phyloP scores from a whole-genome alignment of 2,113 vertebrate genomes.

The Piprites chloris region DNA sequence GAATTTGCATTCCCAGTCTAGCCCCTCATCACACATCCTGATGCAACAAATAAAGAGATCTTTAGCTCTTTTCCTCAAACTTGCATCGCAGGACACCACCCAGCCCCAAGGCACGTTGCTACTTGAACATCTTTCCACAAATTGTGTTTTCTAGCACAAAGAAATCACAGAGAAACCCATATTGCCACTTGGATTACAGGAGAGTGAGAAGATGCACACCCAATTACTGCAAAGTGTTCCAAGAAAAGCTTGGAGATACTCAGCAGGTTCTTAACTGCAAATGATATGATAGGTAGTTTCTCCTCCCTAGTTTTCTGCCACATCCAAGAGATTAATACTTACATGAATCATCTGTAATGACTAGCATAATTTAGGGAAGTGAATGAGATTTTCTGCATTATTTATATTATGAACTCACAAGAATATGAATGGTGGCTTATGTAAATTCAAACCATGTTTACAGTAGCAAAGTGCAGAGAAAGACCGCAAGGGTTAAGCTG shows the following conservation, averaged over 20 bases:
- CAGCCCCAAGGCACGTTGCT: constrained; percentile 27
- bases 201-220: constrained; percentile 62
- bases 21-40: neutral
- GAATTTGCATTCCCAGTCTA: neutral
- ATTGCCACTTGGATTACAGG: constrained; percentile 67
- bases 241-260: constrained; percentile 67
- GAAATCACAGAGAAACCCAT: constrained; percentile 61
- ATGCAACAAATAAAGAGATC: neutral
- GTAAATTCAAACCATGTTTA: constrained; percentile 71
- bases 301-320: constrained; percentile 74
- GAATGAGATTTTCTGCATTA: constrained; percentile 78
- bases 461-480: constrained; percentile 57
- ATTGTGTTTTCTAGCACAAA: constrained; percentile 53
- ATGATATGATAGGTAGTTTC: constrained; percentile 74
- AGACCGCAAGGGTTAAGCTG: constrained; percentile 62
- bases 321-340: constrained; percentile 77
- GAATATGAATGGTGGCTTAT: constrained; percentile 72
- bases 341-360: constrained; percentile 80
- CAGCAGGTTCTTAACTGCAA: constrained; percentile 77
- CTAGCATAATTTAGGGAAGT: constrained; percentile 75
- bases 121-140: constrained; percentile 54
- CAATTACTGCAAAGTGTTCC: constrained; percentile 68
- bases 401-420: constrained; percentile 73
- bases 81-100: constrained; percentile 21
- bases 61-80: constrained; percentile 5